Evolutionary conservation across 2,797 vertebrate species (phyloP).

Genomic region (Catharus ustulatus): DNA sequence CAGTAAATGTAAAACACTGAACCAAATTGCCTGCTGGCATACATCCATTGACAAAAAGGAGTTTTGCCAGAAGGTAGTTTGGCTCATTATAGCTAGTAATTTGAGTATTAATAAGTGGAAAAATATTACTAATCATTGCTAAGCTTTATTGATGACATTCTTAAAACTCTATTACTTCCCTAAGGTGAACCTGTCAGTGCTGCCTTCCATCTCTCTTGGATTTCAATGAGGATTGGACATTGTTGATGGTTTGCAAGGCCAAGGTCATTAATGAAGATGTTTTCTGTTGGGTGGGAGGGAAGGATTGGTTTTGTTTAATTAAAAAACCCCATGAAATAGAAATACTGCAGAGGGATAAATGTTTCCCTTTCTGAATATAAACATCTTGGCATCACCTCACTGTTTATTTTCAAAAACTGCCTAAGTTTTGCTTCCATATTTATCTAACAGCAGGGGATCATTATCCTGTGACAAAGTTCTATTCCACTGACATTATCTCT

Average conservation of each 20-base stretch:
- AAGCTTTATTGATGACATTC: slow-evolving; percentile 45
- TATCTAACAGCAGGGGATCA: slow-evolving; percentile 75
- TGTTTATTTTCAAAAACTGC: slow-evolving; percentile 74
- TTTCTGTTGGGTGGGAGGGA: slow-evolving; percentile 38
- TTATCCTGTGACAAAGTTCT: slow-evolving; percentile 75
- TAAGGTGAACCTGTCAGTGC: not conserved
- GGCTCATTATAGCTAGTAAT: slow-evolving; percentile 61
- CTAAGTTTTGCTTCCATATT: slow-evolving; percentile 72
- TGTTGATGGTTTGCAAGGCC: not conserved
- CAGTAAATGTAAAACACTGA: slow-evolving; percentile 44
- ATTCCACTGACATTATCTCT: slow-evolving; percentile 72
- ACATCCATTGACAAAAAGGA: slow-evolving; percentile 45
- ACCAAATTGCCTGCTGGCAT: slow-evolving; percentile 45
- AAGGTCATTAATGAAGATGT: slow-evolving; percentile 31
- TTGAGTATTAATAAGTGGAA: slow-evolving; percentile 64
- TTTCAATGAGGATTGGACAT: not conserved
- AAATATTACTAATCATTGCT: slow-evolving; percentile 54
- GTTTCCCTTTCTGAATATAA: slow-evolving; percentile 70
- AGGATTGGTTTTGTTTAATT: slow-evolving; percentile 35
- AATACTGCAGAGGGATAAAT: slow-evolving; percentile 61
- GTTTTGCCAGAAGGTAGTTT: slow-evolving; percentile 66
- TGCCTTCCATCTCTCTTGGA: not conserved
- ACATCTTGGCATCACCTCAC: slow-evolving; percentile 75
- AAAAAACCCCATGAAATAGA: slow-evolving; percentile 41
- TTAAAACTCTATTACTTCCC: not conserved